Base-by-base conservation (phyloP, 2,113 vertebrate genomes). In the Dipodomys ordii region DNA sequence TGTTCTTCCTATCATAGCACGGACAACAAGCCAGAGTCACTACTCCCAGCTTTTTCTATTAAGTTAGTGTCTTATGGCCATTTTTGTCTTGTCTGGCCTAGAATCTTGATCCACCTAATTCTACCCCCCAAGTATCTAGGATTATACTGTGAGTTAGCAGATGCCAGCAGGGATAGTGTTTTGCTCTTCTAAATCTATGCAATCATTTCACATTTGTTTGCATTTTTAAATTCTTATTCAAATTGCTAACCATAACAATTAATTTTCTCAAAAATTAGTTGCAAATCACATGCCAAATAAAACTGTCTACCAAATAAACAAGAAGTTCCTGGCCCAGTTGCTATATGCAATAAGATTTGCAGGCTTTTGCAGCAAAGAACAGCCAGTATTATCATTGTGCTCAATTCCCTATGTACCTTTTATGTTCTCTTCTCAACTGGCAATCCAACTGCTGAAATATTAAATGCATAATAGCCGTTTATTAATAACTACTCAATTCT, bases 201-300 rank as follows among this genome's bases (percentile, higher is more conserved):
- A 12, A 84, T 88, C 69, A 68, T 65, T 81, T 90, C 15, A 8
- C 23, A 57, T 16, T 57, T 68, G 2, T 82, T 73, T 85, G 46
- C 4, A 83, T 67, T 83, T 92, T 19, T 11, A 82, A 95, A 65
- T 53, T 77, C 10, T 83, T 49, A 46, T 77, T 69, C 35, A 64
- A 2, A 67, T 44, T 95, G 15, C 25, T 90, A 49, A 82, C 30
- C 64, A 35, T 23, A 83, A 73, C 6, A 87, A 49, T 46, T 7
- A 72, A 12, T 76, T 69, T 94, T 86, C 79, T 91, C 39, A 65
- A 4, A 85, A 67, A 90, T 13, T 4, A 85, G 20, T 2, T 83
- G 39, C 25, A 65, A 83, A 78, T 19, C 74, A 68, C 90, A 62
- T 77, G 69, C 22, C 28, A 88, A 86, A 93, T 65, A 20, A 89